phyloP scores from a whole-genome alignment of 2,113 vertebrate species.

The Gopherus evgoodei region DNA sequence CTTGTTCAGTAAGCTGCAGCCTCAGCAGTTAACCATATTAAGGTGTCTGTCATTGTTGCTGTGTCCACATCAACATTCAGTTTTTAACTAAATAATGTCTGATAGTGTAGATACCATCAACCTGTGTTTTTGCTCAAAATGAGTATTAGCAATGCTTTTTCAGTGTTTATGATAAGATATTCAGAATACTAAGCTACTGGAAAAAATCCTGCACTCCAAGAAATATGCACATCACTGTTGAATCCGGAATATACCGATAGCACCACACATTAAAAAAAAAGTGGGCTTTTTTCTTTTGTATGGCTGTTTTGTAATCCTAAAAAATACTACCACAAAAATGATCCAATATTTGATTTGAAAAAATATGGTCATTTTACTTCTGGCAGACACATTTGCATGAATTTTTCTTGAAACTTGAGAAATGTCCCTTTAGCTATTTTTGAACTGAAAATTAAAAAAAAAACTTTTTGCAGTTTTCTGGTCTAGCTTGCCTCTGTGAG shows the following conservation, averaged over 20 bases:
- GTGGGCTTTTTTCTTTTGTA: not conserved
- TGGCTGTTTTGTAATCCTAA: not conserved
- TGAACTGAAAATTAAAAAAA: not conserved
- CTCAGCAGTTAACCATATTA: not conserved
- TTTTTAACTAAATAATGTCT: not conserved
- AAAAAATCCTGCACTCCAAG: not conserved
- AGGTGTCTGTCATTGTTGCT: not conserved
- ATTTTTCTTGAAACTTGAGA: not conserved
- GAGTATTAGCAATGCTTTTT: not conserved
- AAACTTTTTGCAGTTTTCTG: not conserved
- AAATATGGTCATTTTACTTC: not conserved
- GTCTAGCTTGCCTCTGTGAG: not conserved
- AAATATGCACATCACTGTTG: too few relatives aligned
- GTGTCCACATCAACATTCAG: not conserved
- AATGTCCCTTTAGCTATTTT: not conserved
- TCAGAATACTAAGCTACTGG: not conserved
- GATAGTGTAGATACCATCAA: not conserved
- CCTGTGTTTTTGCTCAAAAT: not conserved
- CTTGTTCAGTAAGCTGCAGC: not conserved
- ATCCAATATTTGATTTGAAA: not conserved
- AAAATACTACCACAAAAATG: not conserved
- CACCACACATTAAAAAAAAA: not conserved
- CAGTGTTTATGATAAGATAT: not conserved
- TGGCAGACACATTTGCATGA: not conserved
- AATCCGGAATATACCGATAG: not conserved